phyloP scores from a whole-genome alignment of 2,888 invertebrate species.

The Nipponacmea schrenckii region DNA sequence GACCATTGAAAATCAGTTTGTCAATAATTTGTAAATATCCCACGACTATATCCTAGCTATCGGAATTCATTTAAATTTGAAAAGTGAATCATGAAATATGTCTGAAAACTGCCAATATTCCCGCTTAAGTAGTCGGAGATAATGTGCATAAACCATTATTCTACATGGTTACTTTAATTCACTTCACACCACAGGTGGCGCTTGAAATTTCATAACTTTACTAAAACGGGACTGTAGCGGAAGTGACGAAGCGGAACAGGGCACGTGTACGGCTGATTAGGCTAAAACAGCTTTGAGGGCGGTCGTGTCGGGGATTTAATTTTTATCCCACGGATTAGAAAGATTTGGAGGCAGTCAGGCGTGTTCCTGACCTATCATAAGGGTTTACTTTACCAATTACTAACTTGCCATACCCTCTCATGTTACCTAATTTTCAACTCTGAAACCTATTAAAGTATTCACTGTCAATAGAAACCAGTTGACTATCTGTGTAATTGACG shows the following conservation, averaged over 20 bases:
- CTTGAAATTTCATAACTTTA: neutral
- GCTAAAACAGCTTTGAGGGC: slow-evolving; percentile 19
- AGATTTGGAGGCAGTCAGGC: neutral
- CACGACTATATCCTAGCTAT: too few relatives aligned
- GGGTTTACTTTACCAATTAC: slow-evolving; percentile 5
- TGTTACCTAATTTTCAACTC: neutral
- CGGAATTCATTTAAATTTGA: too few relatives aligned
- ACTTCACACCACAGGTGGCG: slow-evolving; percentile 21
- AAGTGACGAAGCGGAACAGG: slow-evolving; percentile 11
- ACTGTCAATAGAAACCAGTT: slow-evolving; percentile 1
- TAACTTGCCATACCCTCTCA: neutral
- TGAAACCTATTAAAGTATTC: neutral
- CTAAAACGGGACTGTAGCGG: slow-evolving; percentile 8
- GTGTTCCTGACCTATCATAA: neutral
- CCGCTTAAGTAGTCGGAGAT: slow-evolving; percentile 1
- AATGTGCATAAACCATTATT: slow-evolving; percentile 14
- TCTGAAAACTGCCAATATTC: neutral
- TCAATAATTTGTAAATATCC: too few relatives aligned
- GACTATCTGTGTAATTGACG: neutral
- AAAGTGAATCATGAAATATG: neutral
- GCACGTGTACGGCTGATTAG: slow-evolving; percentile 21
- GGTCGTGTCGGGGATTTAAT: slow-evolving; percentile 9
- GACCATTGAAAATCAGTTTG: too few relatives aligned
- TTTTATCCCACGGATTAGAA: slow-evolving; percentile 6
- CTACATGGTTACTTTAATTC: slow-evolving; percentile 9